Conservation (phyloP, 2,888 invertebrate genomes). For the Stenoptilia bipunctidactyla region DNA sequence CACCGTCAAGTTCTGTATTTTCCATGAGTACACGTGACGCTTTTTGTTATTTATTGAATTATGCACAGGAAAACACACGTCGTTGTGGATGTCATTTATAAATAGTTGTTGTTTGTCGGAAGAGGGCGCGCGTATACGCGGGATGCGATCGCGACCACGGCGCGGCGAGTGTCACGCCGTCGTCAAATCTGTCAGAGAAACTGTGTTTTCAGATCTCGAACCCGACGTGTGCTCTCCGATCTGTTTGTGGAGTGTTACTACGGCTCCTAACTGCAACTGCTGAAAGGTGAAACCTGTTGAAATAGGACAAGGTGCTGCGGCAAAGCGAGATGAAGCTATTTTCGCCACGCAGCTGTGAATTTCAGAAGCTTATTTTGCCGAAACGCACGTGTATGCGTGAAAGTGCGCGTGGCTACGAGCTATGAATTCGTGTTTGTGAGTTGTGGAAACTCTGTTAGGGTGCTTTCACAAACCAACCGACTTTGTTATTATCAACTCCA, state of each 20-base stretch:
- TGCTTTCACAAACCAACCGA: slow-evolving; percentile 49
- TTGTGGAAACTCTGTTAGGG: slow-evolving; percentile 66
- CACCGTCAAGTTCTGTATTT: too few species aligned
- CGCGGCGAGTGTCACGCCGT: slow-evolving; percentile 52
- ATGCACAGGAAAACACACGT: too few species aligned
- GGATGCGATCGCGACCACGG: slow-evolving; percentile 24
- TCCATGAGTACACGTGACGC: too few species aligned
- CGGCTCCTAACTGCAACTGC: slow-evolving; percentile 56
- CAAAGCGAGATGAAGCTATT: slow-evolving; percentile 33
- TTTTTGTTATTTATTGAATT: too few species aligned
- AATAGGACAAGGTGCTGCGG: slow-evolving; percentile 54
- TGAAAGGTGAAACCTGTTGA: slow-evolving; percentile 71
- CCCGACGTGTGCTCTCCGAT: slow-evolving; percentile 56
- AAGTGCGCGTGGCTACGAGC: slow-evolving; percentile 56
- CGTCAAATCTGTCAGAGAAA: slow-evolving; percentile 56
- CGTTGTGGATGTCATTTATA: slow-evolving; percentile 24
- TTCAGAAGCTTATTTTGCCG: slow-evolving; percentile 62
- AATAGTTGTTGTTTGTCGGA: slow-evolving; percentile 48
- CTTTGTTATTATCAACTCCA: slow-evolving; percentile 40
- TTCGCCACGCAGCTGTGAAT: slow-evolving; percentile 30
- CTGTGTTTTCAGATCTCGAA: slow-evolving; percentile 58
- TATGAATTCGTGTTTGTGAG: slow-evolving; percentile 56
- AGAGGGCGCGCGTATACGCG: slow-evolving; percentile 25
- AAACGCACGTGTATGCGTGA: slow-evolving; percentile 54
- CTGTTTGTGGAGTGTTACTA: slow-evolving; percentile 66